Conservation (phyloP, 2,113 vertebrate species). For the Carollia perspicillata region DNA sequence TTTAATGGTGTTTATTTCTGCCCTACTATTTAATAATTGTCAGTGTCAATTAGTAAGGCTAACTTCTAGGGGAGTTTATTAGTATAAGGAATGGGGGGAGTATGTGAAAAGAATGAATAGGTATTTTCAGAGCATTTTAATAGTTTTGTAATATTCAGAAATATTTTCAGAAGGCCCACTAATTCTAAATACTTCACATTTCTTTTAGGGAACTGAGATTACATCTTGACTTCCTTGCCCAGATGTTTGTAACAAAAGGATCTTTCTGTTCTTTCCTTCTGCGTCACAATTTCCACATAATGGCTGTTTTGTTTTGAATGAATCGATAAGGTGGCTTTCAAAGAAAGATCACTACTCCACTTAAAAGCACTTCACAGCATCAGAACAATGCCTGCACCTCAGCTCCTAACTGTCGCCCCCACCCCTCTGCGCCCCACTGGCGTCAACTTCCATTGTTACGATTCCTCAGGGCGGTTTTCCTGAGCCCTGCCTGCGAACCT, state of each 20-base stretch:
- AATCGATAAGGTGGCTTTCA: slow-evolving; percentile 47
- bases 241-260: slow-evolving; percentile 43
- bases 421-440: background rate
- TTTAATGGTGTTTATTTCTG: background rate
- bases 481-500: slow-evolving; percentile 11
- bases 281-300: slow-evolving; percentile 45
- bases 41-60: background rate
- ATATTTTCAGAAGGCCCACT: slow-evolving; percentile 21
- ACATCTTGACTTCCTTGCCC: slow-evolving; percentile 39
- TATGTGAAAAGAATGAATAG: background rate
- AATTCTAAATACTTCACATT: slow-evolving; percentile 28
- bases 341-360: slow-evolving; percentile 31
- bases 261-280: slow-evolving; percentile 54
- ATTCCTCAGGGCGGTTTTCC: background rate
- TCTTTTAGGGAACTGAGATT: slow-evolving; percentile 22
- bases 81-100: background rate
- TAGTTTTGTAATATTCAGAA: slow-evolving; percentile 19
- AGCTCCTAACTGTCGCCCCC: background rate
- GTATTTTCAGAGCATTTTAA: slow-evolving; percentile 24
- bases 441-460: background rate
- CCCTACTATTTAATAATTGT: background rate
- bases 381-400: slow-evolving; percentile 32
- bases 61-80: background rate
- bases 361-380: slow-evolving; percentile 35
- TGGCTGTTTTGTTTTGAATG: slow-evolving; percentile 57